Base-by-base conservation (phyloP, 2,113 vertebrate genomes). In the Nipponia nippon region DNA sequence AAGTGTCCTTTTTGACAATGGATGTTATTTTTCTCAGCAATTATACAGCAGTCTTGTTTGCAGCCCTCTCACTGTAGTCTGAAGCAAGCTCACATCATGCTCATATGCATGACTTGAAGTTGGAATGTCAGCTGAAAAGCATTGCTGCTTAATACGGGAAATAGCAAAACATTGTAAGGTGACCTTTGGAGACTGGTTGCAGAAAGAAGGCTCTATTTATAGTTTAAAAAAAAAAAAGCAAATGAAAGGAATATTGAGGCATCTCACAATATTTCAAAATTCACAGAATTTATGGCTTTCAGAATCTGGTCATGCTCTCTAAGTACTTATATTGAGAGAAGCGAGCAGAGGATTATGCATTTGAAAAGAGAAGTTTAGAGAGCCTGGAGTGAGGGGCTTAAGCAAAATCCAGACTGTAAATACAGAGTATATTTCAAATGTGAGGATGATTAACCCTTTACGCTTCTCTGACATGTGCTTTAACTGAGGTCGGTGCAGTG, bases 101-200 rank as follows among this genome's bases (percentile, higher is more conserved):
- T 97, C 86, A 93, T 92, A 96, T 95, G 95, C 95, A 97, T 96
- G 95, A 97, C 83, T 97, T 95, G 93, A 95, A 95, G 96, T 93
- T 93, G 90, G 96, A 97, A 97, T 97, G 96, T 95, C 96, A 97
- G 94, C 89, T 93, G 96, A 94, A 97, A 97, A 97, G 89, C 94
- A 90, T 78, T 95, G 95, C 91, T 92, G 94, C 93, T 94, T 97
- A 93, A 95, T 96, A 96, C 6, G 42, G 90, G 93, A 96, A 93
- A 94, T 55, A 91, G 77, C 70, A 87, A 97, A 96, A 91, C 78
- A 91, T 55, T 76, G 62, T 92, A 96, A 91, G 95, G 94, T 97
- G 94, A 97, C 96, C 95, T 97, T 97, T 97, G 92, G 76, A 91
- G 91, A 83, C 82, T 90, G 81, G 87, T 93, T 97, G 91, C 89